Base-by-base conservation (phyloP, 2,113 vertebrate genomes). In the Madoqua kirkii region DNA sequence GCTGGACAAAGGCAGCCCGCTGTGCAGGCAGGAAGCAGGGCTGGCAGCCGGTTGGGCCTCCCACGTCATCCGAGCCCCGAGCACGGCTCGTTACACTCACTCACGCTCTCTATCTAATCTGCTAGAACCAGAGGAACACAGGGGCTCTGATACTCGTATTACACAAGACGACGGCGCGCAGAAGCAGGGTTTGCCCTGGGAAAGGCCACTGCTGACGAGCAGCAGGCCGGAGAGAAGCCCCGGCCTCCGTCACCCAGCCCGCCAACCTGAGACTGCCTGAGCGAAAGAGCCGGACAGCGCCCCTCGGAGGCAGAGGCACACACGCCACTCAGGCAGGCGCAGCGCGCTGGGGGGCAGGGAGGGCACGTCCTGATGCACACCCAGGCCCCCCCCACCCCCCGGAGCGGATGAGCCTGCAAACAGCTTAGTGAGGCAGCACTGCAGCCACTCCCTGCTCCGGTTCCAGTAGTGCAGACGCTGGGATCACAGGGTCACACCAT, bases 31-130 rank as follows among this genome's bases (percentile, higher is more conserved):
- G 64, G 6, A 43, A 11, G 52, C 5, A 3, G 1, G 50, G 81
- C 81, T 8, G 55, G 64, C 36, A 9, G 91, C 67, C 5, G 1
- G 23, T 86, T 3, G 16, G 43, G 5, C 15, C 11, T 17, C 4
- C 45, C 55, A 8, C 25, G 52, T 59, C 54, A 6, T 9, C 84
- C 0, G 16, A 31, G 55, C 64, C 16, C 27, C 2, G 14, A 95
- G 31, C 36, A 2, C 1, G 0, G 78, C 48, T 54, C 17, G 0
- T 19, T 19, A 5, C 4, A 5, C 1, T 0, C 5, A 45, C 1
- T 5, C 1, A 1, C 17, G 13, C 27, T 25, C 29, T 3, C 23
- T 9, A 25, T 48, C 62, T 85, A 3, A 40, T 60, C 86, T 36
- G n/a, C 25, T 6, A 10, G 86, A 33, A 21, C 6, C 33, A 33